Evolutionary conservation across 2,113 vertebrate genomes (phyloP).

Genomic region (Eubucco bourcierii): DNA sequence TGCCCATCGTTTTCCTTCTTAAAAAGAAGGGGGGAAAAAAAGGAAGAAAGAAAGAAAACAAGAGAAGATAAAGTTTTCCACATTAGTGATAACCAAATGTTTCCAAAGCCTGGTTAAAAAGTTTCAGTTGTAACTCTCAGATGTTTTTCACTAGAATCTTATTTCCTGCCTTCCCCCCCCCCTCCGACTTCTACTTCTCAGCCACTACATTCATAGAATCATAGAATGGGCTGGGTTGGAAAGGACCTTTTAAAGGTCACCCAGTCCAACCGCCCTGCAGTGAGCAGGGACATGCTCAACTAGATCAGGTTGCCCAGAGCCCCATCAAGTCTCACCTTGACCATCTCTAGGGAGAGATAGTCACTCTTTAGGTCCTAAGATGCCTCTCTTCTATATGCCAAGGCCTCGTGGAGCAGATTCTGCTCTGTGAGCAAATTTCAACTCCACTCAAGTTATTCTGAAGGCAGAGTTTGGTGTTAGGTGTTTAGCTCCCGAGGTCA

Average conservation of each 20-base stretch:
- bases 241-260: too few relatives aligned
- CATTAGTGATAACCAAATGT: background rate
- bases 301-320: too few relatives aligned
- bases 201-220: background rate
- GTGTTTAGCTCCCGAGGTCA: background rate
- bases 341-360: too few relatives aligned
- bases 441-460: background rate
- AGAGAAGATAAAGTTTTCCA: background rate
- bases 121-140: background rate
- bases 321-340: too few relatives aligned
- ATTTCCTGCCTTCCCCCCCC: background rate
- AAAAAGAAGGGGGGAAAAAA: background rate
- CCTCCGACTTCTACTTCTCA: background rate
- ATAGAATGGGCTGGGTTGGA: too few relatives aligned
- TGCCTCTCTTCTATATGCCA: background rate
- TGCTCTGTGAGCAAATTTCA: background rate
- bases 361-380: background rate
- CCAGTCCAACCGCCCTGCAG: too few relatives aligned
- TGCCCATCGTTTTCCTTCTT: background rate
- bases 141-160: background rate
- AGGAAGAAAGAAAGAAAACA: fast-evolving
- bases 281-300: too few relatives aligned
- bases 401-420: background rate
- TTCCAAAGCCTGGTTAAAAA: background rate
- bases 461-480: background rate